These are phyloP conservation scores for Cairina moschata DNA, from an alignment of 2,113 vertebrate genomes.

Conservation along the genomic window DNA sequence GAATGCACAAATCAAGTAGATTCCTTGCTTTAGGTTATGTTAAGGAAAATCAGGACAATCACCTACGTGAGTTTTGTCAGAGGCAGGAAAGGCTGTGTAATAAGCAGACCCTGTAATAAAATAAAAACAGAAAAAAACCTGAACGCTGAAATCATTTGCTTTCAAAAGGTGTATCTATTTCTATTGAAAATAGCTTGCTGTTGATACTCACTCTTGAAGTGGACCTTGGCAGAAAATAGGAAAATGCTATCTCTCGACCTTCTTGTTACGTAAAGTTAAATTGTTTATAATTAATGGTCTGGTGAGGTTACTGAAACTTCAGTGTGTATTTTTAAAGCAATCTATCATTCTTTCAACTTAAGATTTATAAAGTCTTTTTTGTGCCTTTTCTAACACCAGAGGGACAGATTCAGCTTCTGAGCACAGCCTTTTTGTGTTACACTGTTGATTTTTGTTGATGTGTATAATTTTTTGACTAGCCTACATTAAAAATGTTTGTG, in stretches of 20 bases:
- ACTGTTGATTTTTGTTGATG: fast-evolving
- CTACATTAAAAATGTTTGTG: not conserved
- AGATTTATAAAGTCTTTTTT: not conserved
- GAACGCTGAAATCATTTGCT: not conserved
- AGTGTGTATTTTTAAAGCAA: not conserved
- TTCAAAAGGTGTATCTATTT: not conserved
- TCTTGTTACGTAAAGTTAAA: not conserved
- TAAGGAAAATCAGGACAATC: not conserved
- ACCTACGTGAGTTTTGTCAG: not conserved
- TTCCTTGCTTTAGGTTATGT: not conserved
- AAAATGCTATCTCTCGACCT: not conserved
- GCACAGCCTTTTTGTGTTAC: not conserved
- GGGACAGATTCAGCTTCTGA: not conserved
- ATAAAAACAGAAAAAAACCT: not conserved
- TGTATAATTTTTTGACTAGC: not conserved
- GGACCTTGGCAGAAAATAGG: not conserved
- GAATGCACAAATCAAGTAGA: not conserved
- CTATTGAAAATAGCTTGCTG: not conserved
- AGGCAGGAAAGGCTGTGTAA: not conserved
- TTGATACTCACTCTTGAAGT: not conserved
- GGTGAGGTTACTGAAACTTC: not conserved
- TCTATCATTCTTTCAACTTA: not conserved
- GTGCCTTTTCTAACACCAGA: not conserved
- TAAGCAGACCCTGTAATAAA: not conserved
- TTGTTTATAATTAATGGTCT: not conserved